Conservation (phyloP, 1,140 invertebrate genomes). For the Pogonomyrmex californicus region DNA sequence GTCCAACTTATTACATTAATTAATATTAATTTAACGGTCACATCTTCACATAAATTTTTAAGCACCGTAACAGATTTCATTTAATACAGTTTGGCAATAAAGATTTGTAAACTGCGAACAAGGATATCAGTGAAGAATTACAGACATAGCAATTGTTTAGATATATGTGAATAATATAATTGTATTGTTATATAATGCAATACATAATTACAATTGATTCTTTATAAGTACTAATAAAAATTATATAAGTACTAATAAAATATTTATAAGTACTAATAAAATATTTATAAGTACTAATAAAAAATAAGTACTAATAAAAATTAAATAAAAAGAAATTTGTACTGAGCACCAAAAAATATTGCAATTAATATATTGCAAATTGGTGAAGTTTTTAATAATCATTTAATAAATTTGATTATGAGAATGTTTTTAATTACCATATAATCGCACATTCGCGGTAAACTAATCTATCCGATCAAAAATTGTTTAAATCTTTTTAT, state of each 20-base stretch:
- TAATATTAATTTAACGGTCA: slow-evolving; percentile 11
- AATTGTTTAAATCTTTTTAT: not conserved
- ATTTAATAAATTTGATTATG: no score
- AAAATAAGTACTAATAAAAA: no score
- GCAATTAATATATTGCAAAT: no score
- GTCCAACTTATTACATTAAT: not conserved
- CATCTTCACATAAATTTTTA: not conserved
- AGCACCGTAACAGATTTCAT: not conserved
- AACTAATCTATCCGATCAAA: slow-evolving; percentile 45
- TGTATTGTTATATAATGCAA: not conserved
- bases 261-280: no score
- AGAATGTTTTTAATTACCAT: no score
- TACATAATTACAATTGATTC: no score
- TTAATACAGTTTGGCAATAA: not conserved
- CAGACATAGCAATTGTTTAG: not conserved
- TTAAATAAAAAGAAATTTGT: no score
- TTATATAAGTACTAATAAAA: no score
- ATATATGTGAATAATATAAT: not conserved
- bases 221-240: no score
- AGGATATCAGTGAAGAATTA: not conserved
- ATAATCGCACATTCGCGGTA: not conserved
- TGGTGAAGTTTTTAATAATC: no score
- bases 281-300: no score
- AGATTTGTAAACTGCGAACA: not conserved
- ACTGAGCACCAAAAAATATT: no score